A percentile compares a stretch with the other conserved stretches of the same genome.
Conservation (phyloP, 2,888 invertebrate species). For the Pseudoips prasinana region DNA sequence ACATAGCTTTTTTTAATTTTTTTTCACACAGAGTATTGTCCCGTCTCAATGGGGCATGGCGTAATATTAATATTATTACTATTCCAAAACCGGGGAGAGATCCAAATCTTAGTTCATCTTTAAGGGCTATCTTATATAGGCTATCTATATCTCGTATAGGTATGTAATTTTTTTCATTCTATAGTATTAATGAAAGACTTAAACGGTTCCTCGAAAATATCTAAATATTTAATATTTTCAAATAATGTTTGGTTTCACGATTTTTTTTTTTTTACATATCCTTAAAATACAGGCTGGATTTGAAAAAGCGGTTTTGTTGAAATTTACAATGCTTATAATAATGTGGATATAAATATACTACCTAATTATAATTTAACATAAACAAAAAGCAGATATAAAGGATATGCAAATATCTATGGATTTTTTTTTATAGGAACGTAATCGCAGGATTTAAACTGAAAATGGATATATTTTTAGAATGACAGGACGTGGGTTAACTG, state of each 20-base stretch:
- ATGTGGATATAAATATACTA: not conserved
- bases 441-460: no score
- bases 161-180: slow-evolving; percentile 1
- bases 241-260: not conserved
- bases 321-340: slow-evolving; percentile 1
- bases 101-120: not conserved
- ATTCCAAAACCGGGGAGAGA: slow-evolving; percentile 4
- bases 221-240: slow-evolving; percentile 1
- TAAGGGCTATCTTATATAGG: slow-evolving; percentile 1
- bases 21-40: not conserved
- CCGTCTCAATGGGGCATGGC: slow-evolving; percentile 3
- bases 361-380: not conserved
- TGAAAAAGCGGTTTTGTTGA: not conserved
- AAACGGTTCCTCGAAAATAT: slow-evolving; percentile 1
- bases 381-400: no score
- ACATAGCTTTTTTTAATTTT: no score
- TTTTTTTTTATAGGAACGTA: no score
- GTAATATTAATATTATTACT: not conserved
- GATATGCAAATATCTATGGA: no score
- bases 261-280: not conserved
- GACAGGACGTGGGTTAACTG: no score
- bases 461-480: no score
- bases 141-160: no score
- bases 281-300: slow-evolving; percentile 2
- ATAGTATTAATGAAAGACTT: not conserved